Base-by-base conservation (phyloP, 2,888 invertebrate species). In the Trichogramma dendrolimi region DNA sequence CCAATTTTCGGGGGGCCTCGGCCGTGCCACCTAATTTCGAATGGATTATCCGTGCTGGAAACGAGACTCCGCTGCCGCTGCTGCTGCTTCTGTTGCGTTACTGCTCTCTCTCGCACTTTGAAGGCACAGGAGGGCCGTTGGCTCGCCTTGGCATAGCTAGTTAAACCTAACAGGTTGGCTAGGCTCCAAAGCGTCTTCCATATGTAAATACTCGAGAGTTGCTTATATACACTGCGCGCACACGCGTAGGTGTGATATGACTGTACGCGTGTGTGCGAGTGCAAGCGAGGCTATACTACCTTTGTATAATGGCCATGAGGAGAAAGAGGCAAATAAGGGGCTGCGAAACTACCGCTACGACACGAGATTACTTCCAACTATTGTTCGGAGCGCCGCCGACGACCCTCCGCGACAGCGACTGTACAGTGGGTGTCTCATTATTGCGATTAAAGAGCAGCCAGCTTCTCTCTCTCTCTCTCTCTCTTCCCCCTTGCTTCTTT, bases 101-200 rank as follows among this genome's bases (percentile, higher is more conserved):
- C 7, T 27, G 27, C 27, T 27, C 27, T 8, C 8, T 46, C 46
- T 46, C n/a, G n/a, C n/a, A 46, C 10, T 46, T 46, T 46, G 8
- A 46, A 46, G 46, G 8, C 8, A 46, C 46, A 46, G 27, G 27
- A 27, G 27, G 27, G 27, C 27, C 27, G 27, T 27, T 27, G 27
- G 27, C 27, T 27, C 27, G 27, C 27, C 27, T 27, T 27, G 27
- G 27, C 27, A 27, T 52, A 72, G 71, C 71, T 73, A 73, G 73
- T 75, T 75, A 73, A 27, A 72, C 71, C 72, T 73, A 75, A 75
- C 74, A 71, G 70, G 64, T 73, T 75, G 73, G 75, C 74, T 59
- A 55, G 60, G 61, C 68, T 73, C 75, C 73, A 75, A 68, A 63
- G 57, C 65, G 48, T 47, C 52, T 70, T 72, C 67, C 70, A 67